phyloP scores from a whole-genome alignment of 2,888 invertebrate species.

The Heliconius charithonia region DNA sequence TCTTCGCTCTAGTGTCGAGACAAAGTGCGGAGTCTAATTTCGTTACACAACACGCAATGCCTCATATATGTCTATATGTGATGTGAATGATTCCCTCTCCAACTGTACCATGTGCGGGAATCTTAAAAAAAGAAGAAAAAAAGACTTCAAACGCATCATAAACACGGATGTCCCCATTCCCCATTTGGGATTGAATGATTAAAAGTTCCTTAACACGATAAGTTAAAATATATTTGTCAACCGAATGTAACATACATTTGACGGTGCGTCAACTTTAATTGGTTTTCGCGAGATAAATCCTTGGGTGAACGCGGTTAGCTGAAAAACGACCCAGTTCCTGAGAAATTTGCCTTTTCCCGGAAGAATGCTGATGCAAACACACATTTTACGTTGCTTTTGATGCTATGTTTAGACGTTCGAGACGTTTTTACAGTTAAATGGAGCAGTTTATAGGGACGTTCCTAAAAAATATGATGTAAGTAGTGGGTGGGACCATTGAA shows the following conservation, averaged over 20 bases:
- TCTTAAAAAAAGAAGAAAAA: background rate
- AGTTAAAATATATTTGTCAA: constrained; percentile 62
- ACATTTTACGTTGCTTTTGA: constrained; percentile 4
- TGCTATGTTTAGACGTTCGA: background rate
- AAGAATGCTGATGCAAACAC: background rate
- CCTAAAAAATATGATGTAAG: background rate
- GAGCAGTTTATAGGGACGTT: background rate
- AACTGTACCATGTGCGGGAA: too few relatives aligned
- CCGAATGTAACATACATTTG: constrained; percentile 51
- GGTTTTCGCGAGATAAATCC: constrained; percentile 61
- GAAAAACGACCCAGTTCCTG: constrained; percentile 40
- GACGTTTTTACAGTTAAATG: background rate
- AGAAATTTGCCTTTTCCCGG: constrained; percentile 39
- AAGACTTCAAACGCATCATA: constrained; percentile 19
- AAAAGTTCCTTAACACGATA: constrained; percentile 51
- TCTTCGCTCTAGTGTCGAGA: too few relatives aligned
- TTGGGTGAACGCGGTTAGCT: constrained; percentile 50
- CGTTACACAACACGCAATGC: too few relatives aligned
- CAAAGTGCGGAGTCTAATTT: too few relatives aligned
- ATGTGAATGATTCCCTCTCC: too few relatives aligned
- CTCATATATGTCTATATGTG: too few relatives aligned
- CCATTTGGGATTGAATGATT: constrained; percentile 54
- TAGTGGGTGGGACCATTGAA: background rate
- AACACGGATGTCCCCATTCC: constrained; percentile 44
- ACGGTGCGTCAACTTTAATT: constrained; percentile 61